Evolutionary conservation across 1,140 invertebrate species (phyloP), one percentile per base, ranked within the genome.

Genomic region (Heliothis virescens): DNA sequence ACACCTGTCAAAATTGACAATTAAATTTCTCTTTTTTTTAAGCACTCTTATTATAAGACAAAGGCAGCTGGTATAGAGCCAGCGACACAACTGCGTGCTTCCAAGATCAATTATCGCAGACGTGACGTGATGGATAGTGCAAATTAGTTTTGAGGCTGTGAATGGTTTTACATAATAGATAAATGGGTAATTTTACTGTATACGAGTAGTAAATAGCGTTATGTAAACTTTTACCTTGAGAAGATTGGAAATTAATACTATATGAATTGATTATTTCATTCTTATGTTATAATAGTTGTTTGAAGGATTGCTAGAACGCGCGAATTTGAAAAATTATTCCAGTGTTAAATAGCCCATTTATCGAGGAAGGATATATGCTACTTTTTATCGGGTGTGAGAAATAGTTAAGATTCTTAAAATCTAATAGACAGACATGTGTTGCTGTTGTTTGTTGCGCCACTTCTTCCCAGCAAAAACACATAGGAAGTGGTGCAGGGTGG

Each of bases 81-180:
- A 71, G 48, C 18, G 13, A 53, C 21, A 53, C 18, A 53, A 67
- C 63, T 67, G 63, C 63, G 63, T 67, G 62, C 29, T 52, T 71
- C 52, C 48, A 71, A 53, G 48, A 71, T 9, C 67, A 71, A 71
- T 71, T 71, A 71, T 71, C 41, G 41, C 1, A 13, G 18, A 13
- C 48, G 11, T 71, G 67, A 53, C 67, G 48, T 71, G 21, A 71
- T 52, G 67, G 48, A 71, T 79, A 60, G 82, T 83, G 83, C 73
- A 79, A 81, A 85, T 85, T 83, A 79, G 71, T 74, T 72, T 67
- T 67, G 63, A 67, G 41, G 67, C 48, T 18, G 5, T 15, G 41
- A 50, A 71, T 41, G 21, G n/a, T 11, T 60, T 59, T 53, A 26
- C 50, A 71, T 69, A 67, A 48, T 67, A 48, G 41, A 48, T 67